Percentiles rank a stretch among this genome's conserved stretches.
These are phyloP conservation scores for Nylanderia fulva DNA, from an alignment of 1,140 invertebrate genomes.

Conservation along the genomic window DNA sequence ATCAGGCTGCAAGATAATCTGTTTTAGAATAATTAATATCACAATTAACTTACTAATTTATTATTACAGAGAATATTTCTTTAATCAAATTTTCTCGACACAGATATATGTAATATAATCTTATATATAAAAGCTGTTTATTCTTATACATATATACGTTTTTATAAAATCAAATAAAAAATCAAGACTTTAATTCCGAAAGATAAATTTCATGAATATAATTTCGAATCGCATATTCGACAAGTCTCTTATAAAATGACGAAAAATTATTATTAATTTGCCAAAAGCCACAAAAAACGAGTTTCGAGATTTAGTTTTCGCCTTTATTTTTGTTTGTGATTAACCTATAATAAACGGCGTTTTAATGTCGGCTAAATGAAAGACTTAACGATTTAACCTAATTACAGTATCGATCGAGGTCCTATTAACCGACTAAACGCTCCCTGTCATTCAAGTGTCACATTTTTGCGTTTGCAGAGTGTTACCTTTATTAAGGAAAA, in stretches of 20 bases:
- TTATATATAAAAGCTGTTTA: not conserved
- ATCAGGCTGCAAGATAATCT: not conserved
- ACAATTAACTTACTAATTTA: not conserved
- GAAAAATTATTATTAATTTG: conserved; percentile 39
- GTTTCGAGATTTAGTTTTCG: conserved; percentile 22
- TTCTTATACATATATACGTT: not conserved
- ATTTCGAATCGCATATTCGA: not conserved
- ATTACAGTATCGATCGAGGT: conserved; percentile 32
- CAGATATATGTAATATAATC: not conserved
- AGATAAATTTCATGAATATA: not conserved
- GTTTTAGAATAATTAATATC: not conserved
- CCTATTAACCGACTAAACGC: conserved; percentile 32
- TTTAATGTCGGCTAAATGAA: conserved; percentile 16
- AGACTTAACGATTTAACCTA: conserved; percentile 14
- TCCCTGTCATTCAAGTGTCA: conserved; percentile 8
- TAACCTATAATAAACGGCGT: conserved; percentile 38
- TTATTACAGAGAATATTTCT: not conserved
- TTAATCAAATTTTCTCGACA: not conserved
- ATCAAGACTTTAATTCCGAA: not conserved
- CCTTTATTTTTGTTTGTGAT: not conserved
- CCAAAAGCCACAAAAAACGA: conserved; percentile 49
- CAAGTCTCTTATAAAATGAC: not conserved
- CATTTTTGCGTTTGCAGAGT: not conserved
- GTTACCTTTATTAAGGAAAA: not conserved
- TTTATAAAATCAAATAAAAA: not conserved